Evolutionary conservation across 2,888 invertebrate species (phyloP).

Genomic region (Bimastos eiseni): DNA sequence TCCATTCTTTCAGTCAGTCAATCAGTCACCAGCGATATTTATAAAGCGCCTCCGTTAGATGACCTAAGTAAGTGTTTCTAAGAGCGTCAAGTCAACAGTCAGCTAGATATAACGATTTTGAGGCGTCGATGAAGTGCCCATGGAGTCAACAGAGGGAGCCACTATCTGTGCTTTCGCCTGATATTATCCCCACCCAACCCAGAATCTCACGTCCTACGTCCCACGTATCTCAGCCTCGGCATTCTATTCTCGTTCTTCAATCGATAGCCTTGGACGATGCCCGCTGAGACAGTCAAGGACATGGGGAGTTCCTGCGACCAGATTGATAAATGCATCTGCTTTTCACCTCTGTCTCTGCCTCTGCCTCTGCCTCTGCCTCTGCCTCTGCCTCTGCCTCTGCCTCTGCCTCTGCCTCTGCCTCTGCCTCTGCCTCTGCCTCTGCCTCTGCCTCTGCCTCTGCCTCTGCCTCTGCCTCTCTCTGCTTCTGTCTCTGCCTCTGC

Average conservation of each 20-base stretch:
- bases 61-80: neutral
- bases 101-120: neutral
- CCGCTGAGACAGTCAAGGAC: neutral
- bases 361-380: no score
- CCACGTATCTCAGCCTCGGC: neutral
- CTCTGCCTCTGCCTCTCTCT: no score
- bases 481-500: no score
- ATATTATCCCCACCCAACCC: neutral
- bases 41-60: neutral
- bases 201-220: neutral
- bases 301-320: neutral
- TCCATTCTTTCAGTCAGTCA: neutral
- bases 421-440: no score
- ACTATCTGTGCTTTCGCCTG: neutral
- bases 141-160: neutral
- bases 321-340: neutral
- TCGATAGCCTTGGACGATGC: neutral
- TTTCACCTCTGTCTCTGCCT: no score
- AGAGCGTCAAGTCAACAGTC: neutral
- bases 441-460: no score
- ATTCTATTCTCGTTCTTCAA: neutral
- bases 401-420: no score
- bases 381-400: no score
- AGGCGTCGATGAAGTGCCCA: neutral
- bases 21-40: neutral